Evolutionary conservation across 2,888 invertebrate species (phyloP).

Genomic region (Lycophotia porphyrea): DNA sequence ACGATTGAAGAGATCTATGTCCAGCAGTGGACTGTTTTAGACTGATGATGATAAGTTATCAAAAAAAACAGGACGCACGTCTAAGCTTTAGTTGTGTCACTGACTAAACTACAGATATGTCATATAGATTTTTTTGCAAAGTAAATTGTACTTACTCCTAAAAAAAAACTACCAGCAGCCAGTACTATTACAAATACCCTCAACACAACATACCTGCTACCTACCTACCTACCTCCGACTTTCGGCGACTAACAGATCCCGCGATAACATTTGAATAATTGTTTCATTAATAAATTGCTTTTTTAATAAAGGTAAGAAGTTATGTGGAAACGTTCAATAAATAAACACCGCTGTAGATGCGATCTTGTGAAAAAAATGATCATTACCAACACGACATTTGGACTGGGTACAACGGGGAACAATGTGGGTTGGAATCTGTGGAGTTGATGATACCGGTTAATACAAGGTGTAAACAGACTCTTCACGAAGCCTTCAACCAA

Average conservation of each 20-base stretch:
- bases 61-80: neutral
- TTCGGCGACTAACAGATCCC: slow-evolving; percentile 74
- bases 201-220: slow-evolving; percentile 7
- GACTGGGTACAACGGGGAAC: slow-evolving; percentile 73
- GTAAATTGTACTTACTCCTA: neutral
- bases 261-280: slow-evolving; percentile 85
- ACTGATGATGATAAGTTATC: too few relatives aligned
- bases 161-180: neutral
- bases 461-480: too few relatives aligned
- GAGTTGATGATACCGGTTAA: slow-evolving; percentile 67
- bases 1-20: too few relatives aligned
- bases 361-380: slow-evolving; percentile 82
- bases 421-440: slow-evolving; percentile 64
- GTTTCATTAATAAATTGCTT: slow-evolving; percentile 88
- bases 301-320: slow-evolving; percentile 82
- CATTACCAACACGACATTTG: slow-evolving; percentile 79
- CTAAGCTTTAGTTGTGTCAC: neutral
- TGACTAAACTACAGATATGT: neutral
- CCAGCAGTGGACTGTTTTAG: too few relatives aligned
- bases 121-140: neutral
- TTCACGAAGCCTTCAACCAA: too few relatives aligned
- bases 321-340: slow-evolving; percentile 77
- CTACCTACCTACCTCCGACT: slow-evolving; percentile 41
- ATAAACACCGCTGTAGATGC: slow-evolving; percentile 81
- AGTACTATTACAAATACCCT: slow-evolving; percentile 9